Percentiles rank a stretch among this genome's conserved stretches.
Conservation (phyloP, 2,797 vertebrate species). For the Aselliscus stoliczkanus region DNA sequence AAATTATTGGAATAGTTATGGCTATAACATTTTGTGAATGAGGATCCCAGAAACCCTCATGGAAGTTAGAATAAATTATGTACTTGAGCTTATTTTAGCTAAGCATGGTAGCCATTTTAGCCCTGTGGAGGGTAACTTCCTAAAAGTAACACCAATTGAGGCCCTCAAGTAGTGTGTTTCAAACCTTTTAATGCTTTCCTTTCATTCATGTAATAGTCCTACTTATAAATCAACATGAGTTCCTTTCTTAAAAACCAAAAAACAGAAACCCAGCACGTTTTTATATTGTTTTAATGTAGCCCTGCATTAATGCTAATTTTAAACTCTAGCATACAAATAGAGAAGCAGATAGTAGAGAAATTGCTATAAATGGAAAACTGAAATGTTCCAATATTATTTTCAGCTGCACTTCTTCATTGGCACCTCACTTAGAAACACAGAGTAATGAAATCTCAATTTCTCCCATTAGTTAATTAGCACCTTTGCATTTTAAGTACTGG, state of each 20-base stretch:
- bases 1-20: not conserved
- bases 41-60: not conserved
- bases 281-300: not conserved
- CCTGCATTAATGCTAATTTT: not conserved
- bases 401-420: conserved; percentile 22
- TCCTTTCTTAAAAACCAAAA: not conserved
- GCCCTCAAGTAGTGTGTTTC: not conserved
- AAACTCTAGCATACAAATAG: not conserved
- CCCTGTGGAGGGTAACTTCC: not conserved
- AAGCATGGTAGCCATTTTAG: not conserved
- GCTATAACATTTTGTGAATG: not conserved
- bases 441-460: conserved; percentile 60
- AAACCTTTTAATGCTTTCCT: not conserved
- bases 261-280: not conserved
- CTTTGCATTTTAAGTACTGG: conserved; percentile 50
- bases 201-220: not conserved
- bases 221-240: not conserved
- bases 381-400: conserved; percentile 38
- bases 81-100: not conserved
- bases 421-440: conserved; percentile 2
- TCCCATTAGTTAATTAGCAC: conserved; percentile 70
- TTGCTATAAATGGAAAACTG: not conserved
- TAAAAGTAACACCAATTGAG: not conserved
- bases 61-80: not conserved
- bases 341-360: not conserved